phyloP scores from a whole-genome alignment of 2,797 vertebrate genomes.

The Gadopsis marmoratus region DNA sequence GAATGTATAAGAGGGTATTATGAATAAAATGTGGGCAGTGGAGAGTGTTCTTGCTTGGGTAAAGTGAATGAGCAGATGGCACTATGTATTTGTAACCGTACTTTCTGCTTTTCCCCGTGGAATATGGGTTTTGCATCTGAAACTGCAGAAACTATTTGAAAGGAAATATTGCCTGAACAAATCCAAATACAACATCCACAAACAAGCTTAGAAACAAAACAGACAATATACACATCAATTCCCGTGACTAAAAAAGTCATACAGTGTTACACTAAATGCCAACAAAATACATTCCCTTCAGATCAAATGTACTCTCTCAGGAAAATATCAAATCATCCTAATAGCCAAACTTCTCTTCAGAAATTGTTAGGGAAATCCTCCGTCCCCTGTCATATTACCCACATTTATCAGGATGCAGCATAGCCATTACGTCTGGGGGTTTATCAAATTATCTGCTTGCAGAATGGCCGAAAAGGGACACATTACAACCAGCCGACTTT shows the following conservation, averaged over 20 bases:
- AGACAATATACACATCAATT: constrained; percentile 52
- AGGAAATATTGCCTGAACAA: constrained; percentile 56
- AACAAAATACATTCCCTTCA: constrained; percentile 63
- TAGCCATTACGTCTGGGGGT: constrained; percentile 84
- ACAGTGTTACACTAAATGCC: constrained; percentile 47
- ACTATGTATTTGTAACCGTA: constrained; percentile 38
- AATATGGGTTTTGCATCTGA: constrained; percentile 36
- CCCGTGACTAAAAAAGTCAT: constrained; percentile 44
- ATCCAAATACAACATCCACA: constrained; percentile 48
- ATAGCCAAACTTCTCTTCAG: constrained; percentile 80
- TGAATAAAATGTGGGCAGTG: constrained; percentile 60
- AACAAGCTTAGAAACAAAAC: constrained; percentile 61
- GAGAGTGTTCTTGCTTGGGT: constrained; percentile 37
- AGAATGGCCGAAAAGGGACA: constrained; percentile 84
- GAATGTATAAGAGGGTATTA: constrained; percentile 72
- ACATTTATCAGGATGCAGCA: constrained; percentile 87
- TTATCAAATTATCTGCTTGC: constrained; percentile 87
- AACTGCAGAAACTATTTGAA: constrained; percentile 46
- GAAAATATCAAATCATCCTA: constrained; percentile 82
- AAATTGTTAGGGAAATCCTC: constrained; percentile 82
- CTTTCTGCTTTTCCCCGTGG: constrained; percentile 26
- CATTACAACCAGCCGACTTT: constrained; percentile 84
- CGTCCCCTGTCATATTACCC: constrained; percentile 83
- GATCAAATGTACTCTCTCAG: constrained; percentile 67
- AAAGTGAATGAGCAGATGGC: constrained; percentile 42